Conservation (phyloP, 2,797 vertebrate genomes). For the Notolepis coatsorum region DNA sequence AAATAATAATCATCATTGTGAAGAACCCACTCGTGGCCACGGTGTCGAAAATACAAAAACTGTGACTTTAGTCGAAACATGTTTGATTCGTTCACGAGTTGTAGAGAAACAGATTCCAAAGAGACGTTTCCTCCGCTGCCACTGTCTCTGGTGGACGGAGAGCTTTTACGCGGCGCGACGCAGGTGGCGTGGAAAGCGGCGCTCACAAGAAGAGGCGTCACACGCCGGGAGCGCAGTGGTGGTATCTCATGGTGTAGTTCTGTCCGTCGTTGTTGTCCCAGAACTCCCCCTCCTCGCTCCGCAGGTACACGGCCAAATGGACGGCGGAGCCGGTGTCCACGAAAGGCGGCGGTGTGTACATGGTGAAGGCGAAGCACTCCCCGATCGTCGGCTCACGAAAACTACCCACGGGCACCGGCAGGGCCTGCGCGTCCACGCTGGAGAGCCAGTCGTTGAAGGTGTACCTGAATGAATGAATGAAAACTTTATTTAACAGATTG, state of each 20-base stretch:
- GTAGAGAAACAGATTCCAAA: neutral
- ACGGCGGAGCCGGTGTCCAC: conserved; percentile 72
- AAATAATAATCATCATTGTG: too few species aligned
- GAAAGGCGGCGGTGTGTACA: conserved; percentile 85
- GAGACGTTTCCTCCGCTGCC: neutral
- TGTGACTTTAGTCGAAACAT: neutral
- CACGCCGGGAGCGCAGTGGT: conserved; percentile 24
- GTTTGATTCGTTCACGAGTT: neutral
- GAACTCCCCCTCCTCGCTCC: conserved; percentile 80
- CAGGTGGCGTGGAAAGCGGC: conserved; percentile 44
- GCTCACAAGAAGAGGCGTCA: conserved; percentile 13
- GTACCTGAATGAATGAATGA: too few species aligned
- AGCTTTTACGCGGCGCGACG: conserved; percentile 2
- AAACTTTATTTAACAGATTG: too few species aligned
- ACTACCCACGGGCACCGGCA: conserved; percentile 47
- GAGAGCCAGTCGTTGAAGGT: conserved; percentile 93
- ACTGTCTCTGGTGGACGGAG: neutral
- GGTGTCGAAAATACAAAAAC: neutral
- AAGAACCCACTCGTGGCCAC: too few species aligned
- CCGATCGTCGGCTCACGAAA: neutral
- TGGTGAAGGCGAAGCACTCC: conserved; percentile 82
- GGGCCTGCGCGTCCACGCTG: conserved; percentile 84
- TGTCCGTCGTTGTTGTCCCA: conserved; percentile 93
- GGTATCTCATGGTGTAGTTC: conserved; percentile 87
- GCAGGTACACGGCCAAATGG: conserved; percentile 88